Evolutionary conservation across 2,888 invertebrate genomes (phyloP).

Genomic region (Polylopha cassiicola): DNA sequence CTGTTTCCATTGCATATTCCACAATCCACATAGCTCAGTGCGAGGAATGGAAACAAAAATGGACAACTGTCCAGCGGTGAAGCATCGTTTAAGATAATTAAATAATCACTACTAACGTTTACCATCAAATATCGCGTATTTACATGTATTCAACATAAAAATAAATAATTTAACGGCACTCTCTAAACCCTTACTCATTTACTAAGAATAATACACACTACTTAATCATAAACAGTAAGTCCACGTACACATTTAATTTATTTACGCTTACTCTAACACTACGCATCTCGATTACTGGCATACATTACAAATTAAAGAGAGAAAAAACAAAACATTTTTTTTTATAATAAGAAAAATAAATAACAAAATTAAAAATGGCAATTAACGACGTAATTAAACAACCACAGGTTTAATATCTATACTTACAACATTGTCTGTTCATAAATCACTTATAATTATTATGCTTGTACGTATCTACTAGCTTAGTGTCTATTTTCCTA

Average conservation of each 20-base stretch:
- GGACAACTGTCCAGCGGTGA: slow-evolving; percentile 28
- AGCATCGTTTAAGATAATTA: slow-evolving; percentile 42
- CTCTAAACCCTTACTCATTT: slow-evolving; percentile 68
- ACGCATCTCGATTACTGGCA: slow-evolving; percentile 68
- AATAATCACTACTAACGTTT: slow-evolving; percentile 68
- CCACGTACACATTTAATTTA: slow-evolving; percentile 58
- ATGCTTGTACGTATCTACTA: slow-evolving; percentile 51
- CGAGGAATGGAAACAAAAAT: slow-evolving; percentile 33
- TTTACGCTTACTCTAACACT: slow-evolving; percentile 44
- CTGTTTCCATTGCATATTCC: slow-evolving; percentile 12
- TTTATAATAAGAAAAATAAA: slow-evolving; percentile 70
- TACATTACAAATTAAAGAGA: slow-evolving; percentile 49
- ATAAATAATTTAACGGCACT: slow-evolving; percentile 74
- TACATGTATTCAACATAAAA: slow-evolving; percentile 75
- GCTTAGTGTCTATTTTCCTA: slow-evolving; percentile 59
- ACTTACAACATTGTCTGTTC: slow-evolving; percentile 47
- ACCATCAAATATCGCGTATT: slow-evolving; percentile 68
- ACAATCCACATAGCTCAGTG: neutral
- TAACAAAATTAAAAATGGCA: slow-evolving; percentile 67
- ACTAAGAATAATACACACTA: slow-evolving; percentile 64
- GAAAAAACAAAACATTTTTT: slow-evolving; percentile 53
- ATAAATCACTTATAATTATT: slow-evolving; percentile 43
- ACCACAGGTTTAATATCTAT: slow-evolving; percentile 31
- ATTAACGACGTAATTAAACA: slow-evolving; percentile 40
- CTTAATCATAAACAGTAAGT: slow-evolving; percentile 52